Conservation (phyloP, 1,140 invertebrate genomes). For the Polypedilum pembai region DNA sequence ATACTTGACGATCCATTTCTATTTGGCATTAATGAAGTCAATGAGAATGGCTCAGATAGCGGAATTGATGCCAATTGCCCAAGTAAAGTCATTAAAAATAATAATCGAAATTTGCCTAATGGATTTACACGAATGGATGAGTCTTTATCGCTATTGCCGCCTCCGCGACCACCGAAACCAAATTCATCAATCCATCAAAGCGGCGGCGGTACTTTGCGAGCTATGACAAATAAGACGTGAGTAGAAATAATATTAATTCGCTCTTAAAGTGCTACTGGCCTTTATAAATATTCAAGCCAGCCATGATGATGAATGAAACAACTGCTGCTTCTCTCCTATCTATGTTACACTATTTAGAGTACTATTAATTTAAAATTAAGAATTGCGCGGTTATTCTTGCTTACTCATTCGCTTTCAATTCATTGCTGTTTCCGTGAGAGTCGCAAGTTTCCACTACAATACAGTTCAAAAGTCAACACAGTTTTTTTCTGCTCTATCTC, state of each 20-base stretch:
- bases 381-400: too few relatives aligned
- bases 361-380: neutral
- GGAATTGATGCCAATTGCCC: constrained; percentile 20
- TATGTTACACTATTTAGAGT: neutral
- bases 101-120: neutral
- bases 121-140: neutral
- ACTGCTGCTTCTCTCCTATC: neutral
- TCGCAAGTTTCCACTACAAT: neutral
- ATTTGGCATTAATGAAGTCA: constrained; percentile 34
- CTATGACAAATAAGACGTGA: constrained; percentile 10
- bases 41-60: constrained; percentile 22
- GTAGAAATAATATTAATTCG: neutral
- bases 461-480: constrained; percentile 12
- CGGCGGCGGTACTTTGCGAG: neutral
- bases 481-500: neutral
- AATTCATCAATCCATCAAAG: neutral
- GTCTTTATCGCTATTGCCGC: neutral
- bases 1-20: constrained; percentile 43
- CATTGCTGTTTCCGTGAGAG: neutral
- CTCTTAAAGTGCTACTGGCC: too few relatives aligned
- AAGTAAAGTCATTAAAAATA: neutral
- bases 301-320: too few relatives aligned
- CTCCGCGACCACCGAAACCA: constrained; percentile 21
- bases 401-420: neutral
- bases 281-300: too few relatives aligned